phyloP scores from a whole-genome alignment of 1,140 invertebrate species.

The Apis laboriosa region DNA sequence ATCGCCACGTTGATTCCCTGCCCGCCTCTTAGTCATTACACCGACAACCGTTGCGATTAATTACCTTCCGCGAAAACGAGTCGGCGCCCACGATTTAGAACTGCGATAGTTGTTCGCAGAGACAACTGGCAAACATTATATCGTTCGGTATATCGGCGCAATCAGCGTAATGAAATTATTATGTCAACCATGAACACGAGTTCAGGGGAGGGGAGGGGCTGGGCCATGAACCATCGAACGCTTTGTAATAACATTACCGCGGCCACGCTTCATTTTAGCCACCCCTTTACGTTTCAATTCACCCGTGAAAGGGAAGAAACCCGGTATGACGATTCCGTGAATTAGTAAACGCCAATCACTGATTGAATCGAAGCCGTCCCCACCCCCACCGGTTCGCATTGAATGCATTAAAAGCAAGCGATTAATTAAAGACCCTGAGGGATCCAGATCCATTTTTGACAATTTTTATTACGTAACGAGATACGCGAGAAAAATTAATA shows the following conservation, averaged over 20 bases:
- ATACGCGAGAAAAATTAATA: too few relatives aligned
- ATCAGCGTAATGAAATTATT: conserved; percentile 52
- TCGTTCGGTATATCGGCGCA: conserved; percentile 31
- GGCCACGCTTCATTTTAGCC: conserved; percentile 11
- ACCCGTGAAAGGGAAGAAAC: not conserved
- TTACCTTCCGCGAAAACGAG: conserved; percentile 57
- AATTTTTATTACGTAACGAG: too few relatives aligned
- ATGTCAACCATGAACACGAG: conserved; percentile 38
- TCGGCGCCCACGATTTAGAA: conserved; percentile 13
- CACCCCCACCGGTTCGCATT: too few relatives aligned
- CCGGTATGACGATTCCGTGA: not conserved
- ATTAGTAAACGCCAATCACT: not conserved
- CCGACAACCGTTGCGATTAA: conserved; percentile 53
- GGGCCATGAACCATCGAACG: conserved; percentile 18
- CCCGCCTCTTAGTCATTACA: conserved; percentile 51
- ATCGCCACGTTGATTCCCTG: not conserved
- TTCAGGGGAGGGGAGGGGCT: not conserved
- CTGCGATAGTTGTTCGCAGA: conserved; percentile 36
- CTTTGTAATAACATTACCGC: conserved; percentile 32
- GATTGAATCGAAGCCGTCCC: not conserved
- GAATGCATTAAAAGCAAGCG: too few relatives aligned
- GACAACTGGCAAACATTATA: conserved; percentile 34
- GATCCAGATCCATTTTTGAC: too few relatives aligned
- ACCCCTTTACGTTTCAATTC: not conserved
- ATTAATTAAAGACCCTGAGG: too few relatives aligned